Conservation (phyloP, 2,113 vertebrate species). For the Ptyas mucosa region DNA sequence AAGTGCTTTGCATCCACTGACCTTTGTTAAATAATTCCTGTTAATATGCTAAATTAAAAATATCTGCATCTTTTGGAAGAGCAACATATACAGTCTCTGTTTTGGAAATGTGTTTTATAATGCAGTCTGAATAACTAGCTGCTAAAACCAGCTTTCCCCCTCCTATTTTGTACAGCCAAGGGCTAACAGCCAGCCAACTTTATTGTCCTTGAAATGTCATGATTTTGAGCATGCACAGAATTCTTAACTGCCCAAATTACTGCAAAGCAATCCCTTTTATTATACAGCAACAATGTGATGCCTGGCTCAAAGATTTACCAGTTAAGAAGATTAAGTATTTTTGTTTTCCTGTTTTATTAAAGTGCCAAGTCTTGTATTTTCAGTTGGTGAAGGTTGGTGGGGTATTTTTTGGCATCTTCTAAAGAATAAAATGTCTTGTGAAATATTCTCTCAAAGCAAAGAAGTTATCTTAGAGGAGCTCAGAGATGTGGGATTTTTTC, state of each 20-base stretch:
- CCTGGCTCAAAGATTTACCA: constrained; percentile 69
- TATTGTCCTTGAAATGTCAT: constrained; percentile 72
- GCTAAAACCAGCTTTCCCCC: constrained; percentile 52
- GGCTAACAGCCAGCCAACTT: constrained; percentile 69
- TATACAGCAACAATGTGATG: constrained; percentile 67
- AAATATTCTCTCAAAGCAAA: constrained; percentile 64
- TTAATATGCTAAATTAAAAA: constrained; percentile 57
- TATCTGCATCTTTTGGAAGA: constrained; percentile 44
- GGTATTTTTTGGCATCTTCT: constrained; percentile 64
- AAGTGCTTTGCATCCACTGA: constrained; percentile 60
- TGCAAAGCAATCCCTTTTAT: constrained; percentile 71
- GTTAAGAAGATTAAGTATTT: constrained; percentile 74
- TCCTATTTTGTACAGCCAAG: constrained; percentile 58
- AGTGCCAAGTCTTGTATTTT: constrained; percentile 64
- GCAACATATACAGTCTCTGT: constrained; percentile 50
- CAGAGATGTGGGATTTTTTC: constrained; percentile 53
- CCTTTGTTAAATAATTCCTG: constrained; percentile 65
- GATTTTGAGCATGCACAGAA: constrained; percentile 68
- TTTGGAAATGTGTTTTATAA: constrained; percentile 70
- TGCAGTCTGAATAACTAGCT: constrained; percentile 66
- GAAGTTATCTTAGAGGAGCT: constrained; percentile 69
- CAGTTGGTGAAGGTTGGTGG: background rate
- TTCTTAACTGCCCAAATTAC: constrained; percentile 70
- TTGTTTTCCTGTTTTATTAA: constrained; percentile 69
- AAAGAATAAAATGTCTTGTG: constrained; percentile 70